Percentiles rank a stretch among this genome's conserved stretches.
Conservation (phyloP, 2,797 vertebrate genomes). For the Anguilla anguilla region DNA sequence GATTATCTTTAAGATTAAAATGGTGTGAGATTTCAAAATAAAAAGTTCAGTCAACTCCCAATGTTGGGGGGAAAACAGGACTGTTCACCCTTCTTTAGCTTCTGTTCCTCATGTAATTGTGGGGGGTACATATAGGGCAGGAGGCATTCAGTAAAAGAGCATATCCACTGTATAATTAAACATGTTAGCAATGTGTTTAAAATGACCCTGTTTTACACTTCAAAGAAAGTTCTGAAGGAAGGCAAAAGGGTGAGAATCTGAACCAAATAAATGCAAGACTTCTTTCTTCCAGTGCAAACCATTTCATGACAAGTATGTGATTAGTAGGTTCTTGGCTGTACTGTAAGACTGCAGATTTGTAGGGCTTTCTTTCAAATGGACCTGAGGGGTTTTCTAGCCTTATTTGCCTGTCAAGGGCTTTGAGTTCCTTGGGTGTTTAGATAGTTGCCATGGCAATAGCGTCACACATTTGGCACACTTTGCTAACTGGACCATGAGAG, state of each 20-base stretch:
- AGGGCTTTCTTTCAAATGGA: not conserved
- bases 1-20: not conserved
- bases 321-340: not conserved
- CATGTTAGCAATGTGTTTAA: not conserved
- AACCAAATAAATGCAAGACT: not conserved
- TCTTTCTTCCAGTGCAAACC: not conserved
- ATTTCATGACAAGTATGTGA: not conserved
- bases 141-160: not conserved
- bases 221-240: not conserved
- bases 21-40: not conserved
- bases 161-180: not conserved
- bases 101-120: not conserved
- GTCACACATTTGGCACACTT: not conserved
- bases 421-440: not conserved
- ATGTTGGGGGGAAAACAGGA: not conserved
- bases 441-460: constrained; percentile 5
- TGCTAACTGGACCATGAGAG: not conserved
- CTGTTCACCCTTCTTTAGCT: not conserved
- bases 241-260: not conserved
- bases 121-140: not conserved
- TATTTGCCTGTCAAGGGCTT: not conserved
- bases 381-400: not conserved
- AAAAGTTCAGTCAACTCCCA: not conserved
- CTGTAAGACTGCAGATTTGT: not conserved
- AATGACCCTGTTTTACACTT: not conserved